phyloP scores from a whole-genome alignment of 2,113 vertebrate genomes.

The Daphoenositta chrysoptera region DNA sequence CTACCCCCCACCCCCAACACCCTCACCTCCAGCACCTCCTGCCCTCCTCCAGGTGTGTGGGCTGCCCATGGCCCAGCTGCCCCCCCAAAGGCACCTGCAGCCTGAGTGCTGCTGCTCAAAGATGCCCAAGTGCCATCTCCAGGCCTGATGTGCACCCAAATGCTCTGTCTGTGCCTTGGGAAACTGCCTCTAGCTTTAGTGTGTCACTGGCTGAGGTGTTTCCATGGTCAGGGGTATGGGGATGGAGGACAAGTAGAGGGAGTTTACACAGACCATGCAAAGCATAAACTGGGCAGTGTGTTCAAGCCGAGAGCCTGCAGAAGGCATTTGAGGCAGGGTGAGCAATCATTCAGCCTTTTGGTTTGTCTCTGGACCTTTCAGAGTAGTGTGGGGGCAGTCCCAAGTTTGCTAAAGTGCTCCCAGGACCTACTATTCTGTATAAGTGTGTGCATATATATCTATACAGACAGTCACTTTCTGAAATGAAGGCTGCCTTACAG shows the following conservation, averaged over 20 bases:
- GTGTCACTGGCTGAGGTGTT: background rate
- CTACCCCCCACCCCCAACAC: background rate
- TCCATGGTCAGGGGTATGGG: fast-evolving
- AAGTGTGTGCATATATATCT: background rate
- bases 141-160: fast-evolving
- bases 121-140: background rate
- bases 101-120: background rate
- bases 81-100: fast-evolving
- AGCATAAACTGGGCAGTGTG: background rate
- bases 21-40: background rate
- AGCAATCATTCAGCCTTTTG: background rate
- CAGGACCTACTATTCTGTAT: too few species aligned
- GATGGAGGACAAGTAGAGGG: background rate
- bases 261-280: background rate
- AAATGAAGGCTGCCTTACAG: background rate
- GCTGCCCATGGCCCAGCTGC: background rate
- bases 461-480: background rate
- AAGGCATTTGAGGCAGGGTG: background rate
- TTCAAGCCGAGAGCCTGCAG: background rate
- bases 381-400: background rate
- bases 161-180: fast-evolving
- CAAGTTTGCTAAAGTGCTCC: background rate
- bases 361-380: background rate
- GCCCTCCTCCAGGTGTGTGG: background rate
- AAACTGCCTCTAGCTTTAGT: background rate